A percentile compares a stretch with the other conserved stretches of the same genome.
phyloP scores from a whole-genome alignment of 2,888 invertebrate species.

The Bruchidius siliquastri region DNA sequence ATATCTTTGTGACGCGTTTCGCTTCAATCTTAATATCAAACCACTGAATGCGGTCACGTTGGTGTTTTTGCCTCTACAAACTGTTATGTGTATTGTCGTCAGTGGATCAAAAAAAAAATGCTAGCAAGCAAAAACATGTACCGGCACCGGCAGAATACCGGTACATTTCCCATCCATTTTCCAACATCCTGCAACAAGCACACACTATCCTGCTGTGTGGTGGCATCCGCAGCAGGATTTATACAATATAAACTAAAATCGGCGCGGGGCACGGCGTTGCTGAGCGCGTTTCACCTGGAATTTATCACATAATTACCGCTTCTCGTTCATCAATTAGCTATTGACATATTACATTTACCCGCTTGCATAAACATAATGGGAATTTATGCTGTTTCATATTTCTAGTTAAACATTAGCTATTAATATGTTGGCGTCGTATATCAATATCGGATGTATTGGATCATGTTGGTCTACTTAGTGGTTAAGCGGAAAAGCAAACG shows the following conservation, averaged over 20 bases:
- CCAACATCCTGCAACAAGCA: neutral
- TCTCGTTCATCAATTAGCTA: conserved; percentile 33
- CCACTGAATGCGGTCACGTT: too few relatives aligned
- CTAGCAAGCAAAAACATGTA: neutral
- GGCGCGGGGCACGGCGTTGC: too few relatives aligned
- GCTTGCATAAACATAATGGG: conserved; percentile 33
- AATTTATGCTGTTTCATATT: conserved; percentile 33
- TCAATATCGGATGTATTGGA: neutral
- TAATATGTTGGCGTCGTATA: neutral
- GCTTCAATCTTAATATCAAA: too few relatives aligned
- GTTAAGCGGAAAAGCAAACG: neutral
- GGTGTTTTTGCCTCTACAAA: too few relatives aligned
- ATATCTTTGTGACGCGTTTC: too few relatives aligned
- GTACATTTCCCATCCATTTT: neutral
- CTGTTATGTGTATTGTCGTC: too few relatives aligned
- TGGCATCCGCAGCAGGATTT: neutral
- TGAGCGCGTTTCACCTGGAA: conserved; percentile 16
- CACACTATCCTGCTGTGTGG: neutral
- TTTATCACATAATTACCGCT: conserved; percentile 25
- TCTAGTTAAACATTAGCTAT: conserved; percentile 13
- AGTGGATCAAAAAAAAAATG: neutral
- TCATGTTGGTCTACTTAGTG: neutral
- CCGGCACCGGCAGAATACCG: neutral
- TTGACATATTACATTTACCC: conserved; percentile 36
- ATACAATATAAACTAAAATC: neutral